Base-by-base conservation (phyloP, 2,888 invertebrate species). In the Diloba caeruleocephala region DNA sequence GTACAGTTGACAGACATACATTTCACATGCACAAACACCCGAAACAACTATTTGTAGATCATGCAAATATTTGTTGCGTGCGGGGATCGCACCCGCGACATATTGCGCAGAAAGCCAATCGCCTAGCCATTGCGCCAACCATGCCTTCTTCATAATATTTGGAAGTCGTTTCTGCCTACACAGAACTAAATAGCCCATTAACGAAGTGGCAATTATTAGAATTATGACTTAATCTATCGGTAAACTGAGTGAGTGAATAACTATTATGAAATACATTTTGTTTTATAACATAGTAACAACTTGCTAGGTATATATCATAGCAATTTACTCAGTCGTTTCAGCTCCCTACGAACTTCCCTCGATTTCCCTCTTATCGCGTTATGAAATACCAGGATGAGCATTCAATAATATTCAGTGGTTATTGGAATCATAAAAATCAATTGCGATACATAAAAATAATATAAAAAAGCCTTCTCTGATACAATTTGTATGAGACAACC, bases 381-480 rank as follows among this genome's bases (percentile, higher is more conserved):
- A 17, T 26, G 28, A 10, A 28, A 26, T 10, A 38, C 7, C 37
- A 4, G 25, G 37, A 26, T 37, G 1, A 13, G 12, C 13, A 23
- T 25, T 8, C 3, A 12, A 14, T 9, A 23, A 37, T 5, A 25
- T 25, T n/a, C n/a, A n/a, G n/a, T 25, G 37, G 25, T 29, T n/a
- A 37, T 25, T n/a, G n/a, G n/a, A 37, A 37, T 15, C n/a, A 42
- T 48, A 14, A 42, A 23, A 21, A 9, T 4, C 10, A 17, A n/a
- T 15, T 23, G 10, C 14, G 43, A 31, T n/a, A 31, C 31, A 32
- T 46, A 45, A 23, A 64, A 36, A 9, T n/a, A 12, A 21, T 19
- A 34, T 12, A 43, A 26, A 32, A 32, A 36, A 50, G 69, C 73
- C 72, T 69, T 69, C 70, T 46, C 53, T 45, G 38, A 53, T 41